Evolutionary conservation across 2,888 invertebrate genomes (phyloP).

Genomic region (Hesperia comma): DNA sequence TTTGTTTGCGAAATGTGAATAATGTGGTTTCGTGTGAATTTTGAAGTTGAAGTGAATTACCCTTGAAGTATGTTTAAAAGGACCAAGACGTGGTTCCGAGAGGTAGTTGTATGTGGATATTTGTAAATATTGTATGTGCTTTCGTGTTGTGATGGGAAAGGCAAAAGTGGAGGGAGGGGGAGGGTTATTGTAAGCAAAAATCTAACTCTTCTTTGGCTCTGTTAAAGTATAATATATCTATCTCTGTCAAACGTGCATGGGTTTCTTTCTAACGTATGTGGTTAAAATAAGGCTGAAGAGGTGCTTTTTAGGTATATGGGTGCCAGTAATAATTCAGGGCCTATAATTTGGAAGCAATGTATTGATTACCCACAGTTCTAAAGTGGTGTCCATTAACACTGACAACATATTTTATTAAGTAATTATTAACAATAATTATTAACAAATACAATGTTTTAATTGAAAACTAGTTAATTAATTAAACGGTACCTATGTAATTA

Average conservation of each 20-base stretch:
- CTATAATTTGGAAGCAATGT: too few relatives aligned
- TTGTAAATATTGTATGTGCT: not conserved
- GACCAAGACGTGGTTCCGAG: slow-evolving; percentile 73
- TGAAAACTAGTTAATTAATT: not conserved
- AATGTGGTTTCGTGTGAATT: slow-evolving; percentile 41
- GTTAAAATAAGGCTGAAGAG: too few relatives aligned
- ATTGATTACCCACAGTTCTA: too few relatives aligned
- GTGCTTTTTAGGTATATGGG: too few relatives aligned
- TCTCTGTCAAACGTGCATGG: not conserved
- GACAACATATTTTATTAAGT: too few relatives aligned
- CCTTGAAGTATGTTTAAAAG: slow-evolving; percentile 57
- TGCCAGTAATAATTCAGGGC: too few relatives aligned
- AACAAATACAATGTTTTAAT: slow-evolving; percentile 1
- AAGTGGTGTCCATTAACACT: too few relatives aligned
- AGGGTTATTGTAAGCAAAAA: not conserved
- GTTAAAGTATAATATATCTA: not conserved
- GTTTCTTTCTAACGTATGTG: too few relatives aligned
- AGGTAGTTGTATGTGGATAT: slow-evolving; percentile 52
- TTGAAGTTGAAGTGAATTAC: slow-evolving; percentile 14
- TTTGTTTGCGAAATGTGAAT: slow-evolving; percentile 33
- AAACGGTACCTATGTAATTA: not conserved
- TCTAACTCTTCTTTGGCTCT: not conserved
- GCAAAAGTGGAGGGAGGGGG: not conserved
- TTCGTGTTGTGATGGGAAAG: not conserved
- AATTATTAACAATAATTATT: not conserved